Evolutionary conservation across 2,113 vertebrate species (phyloP).

Genomic region (Caloenas nicobarica): DNA sequence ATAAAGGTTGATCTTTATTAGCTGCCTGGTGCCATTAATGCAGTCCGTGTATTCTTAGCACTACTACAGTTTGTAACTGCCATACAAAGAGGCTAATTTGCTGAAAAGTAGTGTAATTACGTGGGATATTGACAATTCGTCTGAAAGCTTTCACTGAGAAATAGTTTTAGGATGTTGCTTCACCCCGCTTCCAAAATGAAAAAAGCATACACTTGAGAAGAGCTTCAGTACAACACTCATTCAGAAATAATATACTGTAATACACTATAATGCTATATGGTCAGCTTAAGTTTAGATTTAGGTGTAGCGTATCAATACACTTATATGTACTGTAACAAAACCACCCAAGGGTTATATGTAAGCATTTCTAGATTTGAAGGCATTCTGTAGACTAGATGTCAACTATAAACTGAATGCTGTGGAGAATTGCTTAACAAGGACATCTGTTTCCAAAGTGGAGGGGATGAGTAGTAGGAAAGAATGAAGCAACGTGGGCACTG

Average conservation of each 20-base stretch:
- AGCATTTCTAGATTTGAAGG: background rate
- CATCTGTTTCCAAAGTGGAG: background rate
- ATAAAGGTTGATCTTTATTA: background rate
- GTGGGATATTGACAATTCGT: background rate
- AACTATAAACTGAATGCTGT: background rate
- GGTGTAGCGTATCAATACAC: background rate
- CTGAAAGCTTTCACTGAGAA: background rate
- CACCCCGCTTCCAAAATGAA: background rate
- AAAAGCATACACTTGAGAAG: background rate
- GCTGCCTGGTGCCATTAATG: background rate
- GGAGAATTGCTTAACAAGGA: background rate
- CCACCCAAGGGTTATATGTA: background rate
- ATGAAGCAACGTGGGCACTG: background rate
- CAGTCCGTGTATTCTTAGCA: background rate
- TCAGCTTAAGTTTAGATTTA: background rate
- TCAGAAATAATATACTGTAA: background rate
- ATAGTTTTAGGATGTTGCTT: background rate
- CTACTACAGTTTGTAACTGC: background rate
- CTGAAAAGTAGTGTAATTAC: background rate
- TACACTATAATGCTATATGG: background rate
- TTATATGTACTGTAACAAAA: background rate
- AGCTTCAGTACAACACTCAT: background rate
- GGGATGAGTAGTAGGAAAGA: background rate
- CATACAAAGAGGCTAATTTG: background rate
- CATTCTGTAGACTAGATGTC: background rate